Evolutionary conservation across 2,113 vertebrate species (phyloP).

Genomic region (Nothobranchius kuhntae): DNA sequence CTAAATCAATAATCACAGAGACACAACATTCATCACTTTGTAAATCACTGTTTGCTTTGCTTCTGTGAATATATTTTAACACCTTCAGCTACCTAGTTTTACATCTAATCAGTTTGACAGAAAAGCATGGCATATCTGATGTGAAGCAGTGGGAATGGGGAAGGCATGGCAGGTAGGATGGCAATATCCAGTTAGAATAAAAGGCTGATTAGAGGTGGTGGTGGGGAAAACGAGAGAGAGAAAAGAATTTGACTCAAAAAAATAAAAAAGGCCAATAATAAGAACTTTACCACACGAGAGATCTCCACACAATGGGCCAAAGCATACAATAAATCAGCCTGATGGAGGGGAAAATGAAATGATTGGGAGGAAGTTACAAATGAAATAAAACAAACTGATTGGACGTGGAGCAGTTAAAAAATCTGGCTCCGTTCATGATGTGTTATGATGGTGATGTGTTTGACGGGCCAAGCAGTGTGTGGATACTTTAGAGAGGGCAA

Average conservation of each 20-base stretch:
- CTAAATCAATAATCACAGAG: conserved; percentile 1
- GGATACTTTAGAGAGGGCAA: neutral
- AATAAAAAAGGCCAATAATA: conserved; percentile 8
- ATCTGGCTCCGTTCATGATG: neutral
- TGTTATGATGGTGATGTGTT: neutral
- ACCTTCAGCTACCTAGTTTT: neutral
- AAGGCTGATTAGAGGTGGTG: neutral
- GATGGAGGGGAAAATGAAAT: conserved; percentile 39
- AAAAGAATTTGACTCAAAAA: neutral
- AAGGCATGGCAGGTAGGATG: neutral
- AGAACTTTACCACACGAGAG: conserved; percentile 51
- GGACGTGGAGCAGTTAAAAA: neutral
- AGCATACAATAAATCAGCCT: conserved; percentile 62
- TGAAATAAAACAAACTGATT: conserved; percentile 5
- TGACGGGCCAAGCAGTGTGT: neutral
- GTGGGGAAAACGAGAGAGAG: neutral
- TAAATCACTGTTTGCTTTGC: neutral
- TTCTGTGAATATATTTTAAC: neutral
- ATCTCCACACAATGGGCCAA: conserved; percentile 54
- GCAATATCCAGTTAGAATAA: neutral
- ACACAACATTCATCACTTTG: conserved; percentile 11
- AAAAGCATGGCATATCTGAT: neutral
- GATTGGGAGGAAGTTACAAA: conserved; percentile 30
- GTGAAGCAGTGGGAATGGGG: neutral
- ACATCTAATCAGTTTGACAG: neutral